phyloP scores from a whole-genome alignment of 1,140 invertebrate genomes.

The Gonatopus flavifemur region DNA sequence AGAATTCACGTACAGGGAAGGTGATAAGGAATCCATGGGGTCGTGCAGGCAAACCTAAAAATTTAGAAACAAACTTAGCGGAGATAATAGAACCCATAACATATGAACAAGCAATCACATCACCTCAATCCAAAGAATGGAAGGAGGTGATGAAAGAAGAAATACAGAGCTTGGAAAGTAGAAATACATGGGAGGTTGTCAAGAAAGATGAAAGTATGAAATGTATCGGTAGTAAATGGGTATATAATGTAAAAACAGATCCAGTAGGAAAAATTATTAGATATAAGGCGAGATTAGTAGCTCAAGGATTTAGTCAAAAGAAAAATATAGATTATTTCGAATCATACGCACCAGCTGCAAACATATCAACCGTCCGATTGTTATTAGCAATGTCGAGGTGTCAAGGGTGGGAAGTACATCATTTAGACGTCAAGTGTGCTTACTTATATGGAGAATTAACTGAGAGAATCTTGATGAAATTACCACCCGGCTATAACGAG shows the following conservation, averaged over 20 bases:
- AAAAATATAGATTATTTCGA: conserved; percentile 8
- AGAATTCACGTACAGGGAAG: neutral
- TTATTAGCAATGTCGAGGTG: neutral
- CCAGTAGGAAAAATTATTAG: neutral
- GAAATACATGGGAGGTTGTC: neutral
- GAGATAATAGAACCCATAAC: neutral
- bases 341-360: conserved; percentile 11
- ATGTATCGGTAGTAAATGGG: conserved; percentile 7
- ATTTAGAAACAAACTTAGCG: neutral
- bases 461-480: conserved; percentile 5
- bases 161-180: neutral
- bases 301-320: neutral
- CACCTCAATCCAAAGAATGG: neutral
- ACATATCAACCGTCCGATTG: conserved; percentile 7
- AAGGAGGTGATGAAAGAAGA: conserved; percentile 1
- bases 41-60: neutral
- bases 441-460: conserved; percentile 9
- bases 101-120: neutral
- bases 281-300: conserved; percentile 12
- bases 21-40: neutral
- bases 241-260: conserved; percentile 2
- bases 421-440: conserved; percentile 11
- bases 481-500: neutral
- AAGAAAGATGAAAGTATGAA: neutral
- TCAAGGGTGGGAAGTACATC: neutral